These are phyloP conservation scores for Ranitomeya variabilis DNA, from an alignment of 2,113 vertebrate species.

Conservation along the genomic window DNA sequence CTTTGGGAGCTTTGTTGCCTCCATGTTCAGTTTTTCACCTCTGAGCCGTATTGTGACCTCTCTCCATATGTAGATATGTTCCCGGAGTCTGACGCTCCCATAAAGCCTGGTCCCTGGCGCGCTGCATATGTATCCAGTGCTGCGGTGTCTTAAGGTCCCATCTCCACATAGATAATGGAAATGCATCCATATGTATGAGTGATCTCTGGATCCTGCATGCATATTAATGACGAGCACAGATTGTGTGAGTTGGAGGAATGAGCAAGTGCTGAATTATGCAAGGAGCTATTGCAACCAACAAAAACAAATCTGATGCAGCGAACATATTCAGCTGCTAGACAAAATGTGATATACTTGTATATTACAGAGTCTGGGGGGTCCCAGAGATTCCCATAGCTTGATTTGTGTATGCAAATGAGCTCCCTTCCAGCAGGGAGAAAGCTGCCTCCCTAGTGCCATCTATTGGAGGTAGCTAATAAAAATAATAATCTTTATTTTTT, in stretches of 20 bases:
- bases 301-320: neutral
- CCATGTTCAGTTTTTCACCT: neutral
- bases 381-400: neutral
- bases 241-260: slow-evolving; percentile 9
- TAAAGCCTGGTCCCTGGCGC: neutral
- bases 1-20: neutral
- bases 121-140: neutral
- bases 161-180: slow-evolving; percentile 11
- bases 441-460: too few species aligned
- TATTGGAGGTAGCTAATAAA: too few species aligned
- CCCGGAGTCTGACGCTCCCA: neutral
- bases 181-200: neutral
- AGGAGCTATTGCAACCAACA: neutral
- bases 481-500: too few species aligned
- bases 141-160: neutral
- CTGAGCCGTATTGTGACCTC: neutral
- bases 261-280: slow-evolving; percentile 3
- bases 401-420: too few species aligned
- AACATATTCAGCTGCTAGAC: neutral
- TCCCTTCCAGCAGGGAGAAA: too few species aligned
- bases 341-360: neutral
- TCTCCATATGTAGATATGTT: neutral
- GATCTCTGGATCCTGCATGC: neutral
- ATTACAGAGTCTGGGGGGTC: neutral
- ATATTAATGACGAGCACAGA: slow-evolving; percentile 12